Base-by-base conservation (phyloP, 1,140 invertebrate genomes). In the Psilanteris sp. region DNA sequence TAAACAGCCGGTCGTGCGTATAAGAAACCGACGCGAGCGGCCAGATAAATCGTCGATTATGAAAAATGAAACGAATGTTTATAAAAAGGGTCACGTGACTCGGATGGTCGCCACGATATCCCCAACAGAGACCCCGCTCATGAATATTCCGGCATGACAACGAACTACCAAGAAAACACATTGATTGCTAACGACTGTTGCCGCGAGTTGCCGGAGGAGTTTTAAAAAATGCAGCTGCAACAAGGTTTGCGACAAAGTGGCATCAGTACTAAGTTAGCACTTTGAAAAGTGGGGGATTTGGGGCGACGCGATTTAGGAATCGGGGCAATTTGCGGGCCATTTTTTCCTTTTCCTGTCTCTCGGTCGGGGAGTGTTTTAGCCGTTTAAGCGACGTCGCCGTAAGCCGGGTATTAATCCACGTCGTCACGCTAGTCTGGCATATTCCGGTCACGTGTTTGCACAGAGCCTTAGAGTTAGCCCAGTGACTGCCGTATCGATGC, bases 401-500 rank as follows among this genome's bases (percentile, higher is more conserved):
- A 29, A 41, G 20, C 29, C 20, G 8, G 29, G 50, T 57, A 68
- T 57, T 57, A 68, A 68, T 57, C 64, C 64, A 48, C 26, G 50
- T 68, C 64, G 64, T 41, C 64, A 57, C 64, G 64, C 41, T 57
- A 57, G 50, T 68, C 57, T 68, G 34, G 44, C 46, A 67, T 59
- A 76, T 76, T 68, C 72, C 48, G 64, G 32, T 70, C 72, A 76
- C 72, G 72, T 68, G 64, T 68, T 55, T 68, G 57, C 43, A 26
- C 54, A 41, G 57, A 70, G 71, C 64, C 59, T 76, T 76, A 59
- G 55, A 62, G 54, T 67, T 59, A 50, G 32, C 61, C 62, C 34
- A 41, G 39, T 52, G 50, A 44, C 50, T 67, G 48, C 50, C 32
- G 64, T 68, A 68, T 68, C 64, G 64, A 68, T 57, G 52, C 52